Base-by-base conservation (phyloP, 2,888 invertebrate genomes). In the Torymus auratus region DNA sequence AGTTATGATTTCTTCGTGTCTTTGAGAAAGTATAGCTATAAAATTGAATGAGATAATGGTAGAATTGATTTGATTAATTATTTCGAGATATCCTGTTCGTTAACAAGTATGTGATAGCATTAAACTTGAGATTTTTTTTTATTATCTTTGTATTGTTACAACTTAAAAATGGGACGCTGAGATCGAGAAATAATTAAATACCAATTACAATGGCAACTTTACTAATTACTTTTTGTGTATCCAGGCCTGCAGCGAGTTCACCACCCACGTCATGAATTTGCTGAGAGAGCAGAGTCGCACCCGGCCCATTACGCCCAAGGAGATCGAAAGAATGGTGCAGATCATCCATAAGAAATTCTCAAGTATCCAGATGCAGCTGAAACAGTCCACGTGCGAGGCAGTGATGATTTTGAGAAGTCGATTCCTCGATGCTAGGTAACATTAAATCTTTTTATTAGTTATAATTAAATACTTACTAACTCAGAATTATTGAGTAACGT, bases 191-290 rank as follows among this genome's bases (percentile, higher is more conserved):
- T 41, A 41, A 41, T 41, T 4, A 41, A 41, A 41, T 41, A 5
- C 3, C 4, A 28, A 41, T 41, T 7, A 41, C 41, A 41, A 41
- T 41, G 7, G 14, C 23, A 0, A 15, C 2, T 7, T 53, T 52
- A n/a, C 53, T 53, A 15, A 53, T n/a, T 15, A 17, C 20, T 13
- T 50, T 70, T 77, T 52, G 17, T 81, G 62, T 41, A 41, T 75
- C 62, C 91, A 95, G 94, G 99, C 99, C n/a, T 99, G 99, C 93
- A 98, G 98, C 92, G 99, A 99, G 93, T 99, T 99, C 92, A 99
- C 99, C 81, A 99, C 99, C n/a, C 99, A 99, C 92, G 99, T 99
- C 85, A 97, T 99, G 96, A 99, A 99, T 92, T 93, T 99, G 87
- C 93, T 99, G 84, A 93, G 98, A 78, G 98, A 99, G 92, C 98